Evolutionary conservation across 2,888 invertebrate species (phyloP), one percentile per base, ranked within the genome.

Genomic region (Rhingia campestris): DNA sequence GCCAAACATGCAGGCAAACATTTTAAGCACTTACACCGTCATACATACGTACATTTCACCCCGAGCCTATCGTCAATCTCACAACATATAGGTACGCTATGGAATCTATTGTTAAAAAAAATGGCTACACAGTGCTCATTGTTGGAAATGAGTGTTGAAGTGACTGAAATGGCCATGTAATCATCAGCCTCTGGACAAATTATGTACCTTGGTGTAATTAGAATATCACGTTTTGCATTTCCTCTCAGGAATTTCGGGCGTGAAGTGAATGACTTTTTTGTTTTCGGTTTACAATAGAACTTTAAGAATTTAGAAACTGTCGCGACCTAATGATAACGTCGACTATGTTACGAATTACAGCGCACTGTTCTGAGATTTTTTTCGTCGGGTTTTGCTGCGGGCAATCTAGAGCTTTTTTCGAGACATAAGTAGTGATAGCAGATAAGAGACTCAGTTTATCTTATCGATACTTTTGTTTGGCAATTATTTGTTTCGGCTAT

Each of bases 151-250:
- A 32, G 33, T 41, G 51, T 41, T 14, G 12, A 41, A 14, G 63
- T 43, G 43, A 10, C 47, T 54, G 32, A 59, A 32, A 54, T 45
- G 53, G 33, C 59, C 58, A 49, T 69, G 63, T 53, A 81, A 59
- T 74, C 45, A 67, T 77, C 70, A 66, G 59, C 61, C 41, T 67
- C 74, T 74, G 72, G 67, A 67, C 56, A 43, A 70, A 59, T 58
- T 72, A 22, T 61, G 64, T 69, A 70, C 51, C 56, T 66, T 58
- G 32, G 54, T 67, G 69, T 72, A 64, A 73, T 81, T 85, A 76
- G 85, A 85, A 80, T 79, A 82, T 85, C 86, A 86, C 86, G 85
- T 76, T 85, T 80, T 82, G 86, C 81, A 81, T 85, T 81, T 86
- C 86, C 86, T 86, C 66, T 49, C 6, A 49, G 64, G 45, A 73